A percentile compares a stretch with the other conserved stretches of the same genome.
These are phyloP conservation scores for Xanthostigma xanthostigma DNA, from an alignment of 2,888 invertebrate species.

Conservation along the genomic window DNA sequence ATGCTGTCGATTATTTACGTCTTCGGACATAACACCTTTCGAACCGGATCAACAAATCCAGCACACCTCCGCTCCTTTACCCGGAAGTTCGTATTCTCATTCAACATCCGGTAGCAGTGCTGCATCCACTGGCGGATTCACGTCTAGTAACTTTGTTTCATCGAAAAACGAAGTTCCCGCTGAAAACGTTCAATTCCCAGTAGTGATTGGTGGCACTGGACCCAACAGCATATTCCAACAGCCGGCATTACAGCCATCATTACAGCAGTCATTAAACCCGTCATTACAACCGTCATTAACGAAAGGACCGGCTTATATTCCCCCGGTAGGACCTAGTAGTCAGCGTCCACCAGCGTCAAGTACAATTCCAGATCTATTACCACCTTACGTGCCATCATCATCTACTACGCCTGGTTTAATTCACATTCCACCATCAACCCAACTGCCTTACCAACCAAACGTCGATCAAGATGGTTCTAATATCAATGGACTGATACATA, in stretches of 20 bases:
- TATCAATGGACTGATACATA: too few species aligned
- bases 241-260: neutral
- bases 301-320: slow-evolving; percentile 25
- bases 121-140: slow-evolving; percentile 1
- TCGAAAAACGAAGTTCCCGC: neutral
- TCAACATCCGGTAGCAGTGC: slow-evolving; percentile 12
- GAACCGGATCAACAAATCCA: slow-evolving; percentile 9
- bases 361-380: slow-evolving; percentile 10
- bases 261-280: neutral
- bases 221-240: neutral
- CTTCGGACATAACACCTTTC: slow-evolving; percentile 15
- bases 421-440: neutral
- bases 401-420: slow-evolving; percentile 5
- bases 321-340: slow-evolving; percentile 18
- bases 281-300: neutral
- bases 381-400: slow-evolving; percentile 7
- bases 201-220: neutral
- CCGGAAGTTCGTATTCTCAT: slow-evolving; percentile 23
- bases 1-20: slow-evolving; percentile 26
- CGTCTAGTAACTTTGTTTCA: neutral
- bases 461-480: too few species aligned
- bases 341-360: slow-evolving; percentile 3
- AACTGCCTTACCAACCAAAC: neutral
- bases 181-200: neutral
- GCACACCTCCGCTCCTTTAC: slow-evolving; percentile 18